Base-by-base conservation (phyloP, 2,888 invertebrate species). In the Mellilla xanthometata region DNA sequence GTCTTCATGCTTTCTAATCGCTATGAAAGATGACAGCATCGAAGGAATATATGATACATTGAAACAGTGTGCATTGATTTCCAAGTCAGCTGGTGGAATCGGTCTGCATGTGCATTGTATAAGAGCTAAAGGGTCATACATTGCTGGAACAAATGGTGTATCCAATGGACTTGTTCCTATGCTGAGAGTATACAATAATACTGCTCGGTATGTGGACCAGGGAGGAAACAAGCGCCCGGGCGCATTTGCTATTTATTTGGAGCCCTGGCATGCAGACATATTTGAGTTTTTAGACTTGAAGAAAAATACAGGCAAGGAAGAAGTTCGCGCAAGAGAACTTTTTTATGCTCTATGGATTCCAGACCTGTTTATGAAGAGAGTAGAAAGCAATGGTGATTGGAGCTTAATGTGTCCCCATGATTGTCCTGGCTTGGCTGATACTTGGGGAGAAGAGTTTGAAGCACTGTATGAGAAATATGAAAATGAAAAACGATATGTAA, bases 271-370 rank as follows among this genome's bases (percentile, higher is more conserved):
- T 86, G 95, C 97, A 0, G 99, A 99, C 78, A 91, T 99, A 47
- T 97, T 98, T 75, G 97, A 97, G 49, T 99, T 99, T 83, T 86
- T 99, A 36, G 96, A 99, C 73, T 88, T 99, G 35, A 97, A 95
- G 72, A 99, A 98, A 76, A 99, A 99, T 75, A 98, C 97, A 0
- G 95, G 99, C 0, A 97, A 97, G 72, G 99, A 99, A 76, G 99
- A 99, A 80, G 91, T 94, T 24, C 91, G 99, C 30, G 99, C 99
- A 0, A 91, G 99, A 39, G 99, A 99, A 81, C 87, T 99, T 24
- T 99, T 99, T 81, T 99, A 97, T 78, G 99, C 96, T 0, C 78
- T 99, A 15, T 99, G 99, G 99, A 96, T 99, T 58, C 98, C 99
- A 0, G 99, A 99, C 89, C 91, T 99, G 44, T 99, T 99, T 77